A percentile compares a stretch with the other conserved stretches of the same genome.
These are phyloP conservation scores for Ceratothoa steindachneri DNA, from an alignment of 2,888 invertebrate genomes.

Conservation along the genomic window DNA sequence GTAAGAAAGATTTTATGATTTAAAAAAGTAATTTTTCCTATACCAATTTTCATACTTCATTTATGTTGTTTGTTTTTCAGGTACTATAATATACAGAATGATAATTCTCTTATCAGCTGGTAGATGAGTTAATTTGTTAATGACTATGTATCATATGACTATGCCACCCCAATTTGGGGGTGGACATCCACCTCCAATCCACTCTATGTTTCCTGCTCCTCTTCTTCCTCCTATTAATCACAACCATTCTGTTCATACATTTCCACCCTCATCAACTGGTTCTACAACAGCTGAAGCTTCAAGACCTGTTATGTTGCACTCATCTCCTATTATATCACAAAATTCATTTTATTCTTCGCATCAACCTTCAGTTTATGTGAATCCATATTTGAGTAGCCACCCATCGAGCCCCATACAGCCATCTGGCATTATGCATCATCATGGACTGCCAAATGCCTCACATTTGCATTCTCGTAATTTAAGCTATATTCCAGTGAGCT, in stretches of 20 bases:
- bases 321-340: neutral
- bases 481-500: neutral
- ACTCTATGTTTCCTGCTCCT: neutral
- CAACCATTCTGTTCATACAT: conserved; percentile 1
- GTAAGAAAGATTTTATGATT: neutral
- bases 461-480: conserved; percentile 11
- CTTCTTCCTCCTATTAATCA: neutral
- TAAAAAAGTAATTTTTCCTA: neutral
- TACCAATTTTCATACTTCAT: neutral
- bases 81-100: neutral
- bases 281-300: neutral
- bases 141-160: conserved; percentile 7
- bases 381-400: conserved; percentile 28
- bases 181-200: neutral
- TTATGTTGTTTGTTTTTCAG: neutral
- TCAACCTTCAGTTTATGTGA: conserved; percentile 36
- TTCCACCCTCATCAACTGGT: neutral
- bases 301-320: neutral
- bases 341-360: neutral
- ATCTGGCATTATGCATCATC: neutral
- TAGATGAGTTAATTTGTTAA: neutral
- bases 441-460: conserved; percentile 20
- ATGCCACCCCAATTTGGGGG: neutral
- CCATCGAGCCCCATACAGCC: conserved; percentile 13
- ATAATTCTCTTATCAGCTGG: neutral